A percentile compares a stretch with the other conserved stretches of the same genome.
Conservation (phyloP, 2,113 vertebrate species). For the Brevimyrus niger region DNA sequence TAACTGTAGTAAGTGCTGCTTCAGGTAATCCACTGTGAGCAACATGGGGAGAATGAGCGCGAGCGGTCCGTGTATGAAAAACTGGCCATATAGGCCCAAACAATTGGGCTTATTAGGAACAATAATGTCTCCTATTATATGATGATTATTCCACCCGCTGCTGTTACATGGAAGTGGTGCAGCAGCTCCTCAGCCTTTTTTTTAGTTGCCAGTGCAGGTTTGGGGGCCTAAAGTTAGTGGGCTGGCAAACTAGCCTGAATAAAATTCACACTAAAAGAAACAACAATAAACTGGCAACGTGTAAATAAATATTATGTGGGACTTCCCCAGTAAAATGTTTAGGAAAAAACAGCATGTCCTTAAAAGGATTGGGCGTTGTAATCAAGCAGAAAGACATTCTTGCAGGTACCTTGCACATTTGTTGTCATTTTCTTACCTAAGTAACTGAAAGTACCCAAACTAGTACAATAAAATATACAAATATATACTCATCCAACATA, state of each 20-base stretch:
- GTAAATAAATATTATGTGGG: background rate
- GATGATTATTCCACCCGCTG: background rate
- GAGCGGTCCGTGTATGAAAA: background rate
- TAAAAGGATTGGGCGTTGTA: background rate
- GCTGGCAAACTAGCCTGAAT: background rate
- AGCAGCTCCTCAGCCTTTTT: background rate
- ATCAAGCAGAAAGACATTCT: background rate
- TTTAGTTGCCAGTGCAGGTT: background rate
- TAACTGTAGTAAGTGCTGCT: slow-evolving; percentile 13
- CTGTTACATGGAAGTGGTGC: background rate
- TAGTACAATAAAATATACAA: background rate
- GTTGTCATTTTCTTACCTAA: background rate
- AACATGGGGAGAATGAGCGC: background rate
- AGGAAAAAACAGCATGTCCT: background rate
- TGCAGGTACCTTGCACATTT: background rate
- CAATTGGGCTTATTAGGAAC: background rate
- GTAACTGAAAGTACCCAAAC: background rate
- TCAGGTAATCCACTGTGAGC: slow-evolving; percentile 8
- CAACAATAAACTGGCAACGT: background rate
- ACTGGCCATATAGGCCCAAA: background rate
- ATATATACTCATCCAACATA: background rate
- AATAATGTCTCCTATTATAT: background rate
- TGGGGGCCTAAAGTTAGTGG: background rate
- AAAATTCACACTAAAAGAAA: background rate
- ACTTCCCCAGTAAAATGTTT: background rate